These are phyloP conservation scores for Eospalax fontanierii DNA, from an alignment of 2,797 vertebrate species.

Conservation along the genomic window DNA sequence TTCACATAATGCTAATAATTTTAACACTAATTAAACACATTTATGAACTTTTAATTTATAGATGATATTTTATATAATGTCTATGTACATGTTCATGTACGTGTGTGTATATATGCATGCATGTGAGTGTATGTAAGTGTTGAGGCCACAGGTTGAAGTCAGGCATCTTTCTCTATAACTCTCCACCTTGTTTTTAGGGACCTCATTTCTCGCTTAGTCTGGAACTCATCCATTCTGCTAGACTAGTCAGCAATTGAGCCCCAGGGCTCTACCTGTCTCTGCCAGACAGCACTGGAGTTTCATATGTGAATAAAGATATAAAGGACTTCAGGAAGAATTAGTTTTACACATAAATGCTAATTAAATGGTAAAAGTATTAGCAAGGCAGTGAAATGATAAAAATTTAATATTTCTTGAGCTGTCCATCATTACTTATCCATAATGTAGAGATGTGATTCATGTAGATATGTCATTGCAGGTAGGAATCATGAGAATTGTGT, in stretches of 20 bases:
- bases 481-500: background rate
- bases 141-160: background rate
- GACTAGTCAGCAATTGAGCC: background rate
- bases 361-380: conserved; percentile 54
- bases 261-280: background rate
- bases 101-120: background rate
- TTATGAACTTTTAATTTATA: background rate
- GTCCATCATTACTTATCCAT: background rate
- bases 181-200: background rate
- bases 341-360: background rate
- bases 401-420: background rate
- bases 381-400: background rate
- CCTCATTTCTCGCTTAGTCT: background rate
- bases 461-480: accelerated
- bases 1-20: background rate
- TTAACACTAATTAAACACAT: conserved; percentile 16
- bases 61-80: background rate
- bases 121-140: background rate
- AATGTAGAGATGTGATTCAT: background rate
- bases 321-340: background rate
- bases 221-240: background rate
- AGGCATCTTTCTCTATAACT: no score
- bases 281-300: background rate
- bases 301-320: background rate
- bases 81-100: no score